Conservation (phyloP, 2,888 invertebrate genomes). For the Linnaemya vulpina region DNA sequence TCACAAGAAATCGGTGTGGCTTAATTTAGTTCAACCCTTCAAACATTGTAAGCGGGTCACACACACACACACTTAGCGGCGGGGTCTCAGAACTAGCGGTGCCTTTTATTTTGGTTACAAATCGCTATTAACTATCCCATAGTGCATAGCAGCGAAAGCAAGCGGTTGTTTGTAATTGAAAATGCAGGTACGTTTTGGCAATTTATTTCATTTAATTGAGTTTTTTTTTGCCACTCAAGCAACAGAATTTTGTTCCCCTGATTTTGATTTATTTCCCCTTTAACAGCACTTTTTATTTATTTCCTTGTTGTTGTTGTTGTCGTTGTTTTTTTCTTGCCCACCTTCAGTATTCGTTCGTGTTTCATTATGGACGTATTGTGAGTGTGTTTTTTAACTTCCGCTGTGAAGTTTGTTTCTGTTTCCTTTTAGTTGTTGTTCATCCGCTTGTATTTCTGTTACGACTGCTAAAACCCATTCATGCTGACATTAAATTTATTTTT, state of each 20-base stretch:
- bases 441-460: background rate
- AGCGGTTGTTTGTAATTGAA: background rate
- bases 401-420: conserved; percentile 50
- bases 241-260: conserved; percentile 11
- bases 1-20: no score
- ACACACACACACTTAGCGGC: no score
- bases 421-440: conserved; percentile 5
- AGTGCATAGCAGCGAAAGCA: background rate
- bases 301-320: background rate
- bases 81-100: no score
- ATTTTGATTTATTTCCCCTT: background rate
- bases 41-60: no score
- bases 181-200: conserved; percentile 9
- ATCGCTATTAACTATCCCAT: no score
- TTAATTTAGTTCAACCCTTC: no score
- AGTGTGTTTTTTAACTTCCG: conserved; percentile 30
- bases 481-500: conserved; percentile 14
- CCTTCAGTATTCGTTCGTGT: background rate
- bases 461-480: conserved; percentile 13
- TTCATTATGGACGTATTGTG: conserved; percentile 1
- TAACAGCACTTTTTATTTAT: conserved; percentile 21
- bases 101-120: no score
- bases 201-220: conserved; percentile 15
- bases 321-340: background rate
- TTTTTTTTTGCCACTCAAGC: conserved; percentile 10